Evolutionary conservation across 2,797 vertebrate genomes (phyloP).

Genomic region (Sebastes diaconus): DNA sequence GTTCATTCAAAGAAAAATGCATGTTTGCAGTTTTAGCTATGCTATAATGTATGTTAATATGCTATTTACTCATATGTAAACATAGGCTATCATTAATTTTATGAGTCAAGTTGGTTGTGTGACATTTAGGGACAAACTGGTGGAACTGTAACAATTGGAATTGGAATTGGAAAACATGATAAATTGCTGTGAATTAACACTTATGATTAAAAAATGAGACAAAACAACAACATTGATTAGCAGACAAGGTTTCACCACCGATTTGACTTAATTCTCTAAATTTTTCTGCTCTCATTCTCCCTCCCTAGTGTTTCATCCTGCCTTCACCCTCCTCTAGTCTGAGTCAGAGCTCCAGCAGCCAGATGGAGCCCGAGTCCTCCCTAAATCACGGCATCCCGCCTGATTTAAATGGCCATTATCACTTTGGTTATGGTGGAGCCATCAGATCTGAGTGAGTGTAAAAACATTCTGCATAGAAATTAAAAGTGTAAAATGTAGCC

Average conservation of each 20-base stretch:
- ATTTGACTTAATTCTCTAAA: neutral
- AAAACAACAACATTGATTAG: neutral
- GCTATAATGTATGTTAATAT: neutral
- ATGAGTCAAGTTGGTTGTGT: neutral
- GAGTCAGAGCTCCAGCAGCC: constrained; percentile 9
- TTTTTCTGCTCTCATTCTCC: neutral
- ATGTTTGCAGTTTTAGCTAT: neutral
- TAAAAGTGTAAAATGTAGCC: neutral
- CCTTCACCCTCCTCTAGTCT: neutral
- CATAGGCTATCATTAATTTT: neutral
- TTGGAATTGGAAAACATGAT: neutral
- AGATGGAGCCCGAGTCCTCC: constrained; percentile 58
- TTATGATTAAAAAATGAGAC: neutral
- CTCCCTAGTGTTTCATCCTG: neutral
- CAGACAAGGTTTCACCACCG: neutral
- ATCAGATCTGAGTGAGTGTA: constrained; percentile 68
- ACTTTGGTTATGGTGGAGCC: constrained; percentile 67
- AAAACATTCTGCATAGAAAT: neutral
- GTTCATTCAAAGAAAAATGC: neutral
- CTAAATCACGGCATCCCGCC: constrained; percentile 26
- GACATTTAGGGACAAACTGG: neutral
- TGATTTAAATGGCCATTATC: constrained; percentile 69
- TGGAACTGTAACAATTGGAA: neutral
- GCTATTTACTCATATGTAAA: neutral
- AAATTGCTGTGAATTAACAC: neutral